These are phyloP conservation scores for Phortica okadai DNA, from an alignment of 2,888 invertebrate species.

Conservation along the genomic window DNA sequence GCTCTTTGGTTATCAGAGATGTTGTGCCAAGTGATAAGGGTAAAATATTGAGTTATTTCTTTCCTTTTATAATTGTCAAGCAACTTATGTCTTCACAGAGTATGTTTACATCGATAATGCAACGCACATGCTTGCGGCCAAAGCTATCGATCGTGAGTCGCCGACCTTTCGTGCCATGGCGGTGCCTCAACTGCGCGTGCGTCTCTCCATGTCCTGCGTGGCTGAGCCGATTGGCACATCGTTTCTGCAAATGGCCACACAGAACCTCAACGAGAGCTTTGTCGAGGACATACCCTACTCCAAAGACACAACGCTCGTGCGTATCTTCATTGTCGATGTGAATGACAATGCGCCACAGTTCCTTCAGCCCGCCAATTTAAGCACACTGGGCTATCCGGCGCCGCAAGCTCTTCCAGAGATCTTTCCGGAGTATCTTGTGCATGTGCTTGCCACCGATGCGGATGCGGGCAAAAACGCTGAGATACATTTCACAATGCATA, in stretches of 20 bases:
- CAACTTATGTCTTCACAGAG: conserved; percentile 44
- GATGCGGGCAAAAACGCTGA: conserved; percentile 60
- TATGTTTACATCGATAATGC: conserved; percentile 54
- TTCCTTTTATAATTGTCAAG: neutral
- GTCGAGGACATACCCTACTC: conserved; percentile 54
- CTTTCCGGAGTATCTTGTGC: conserved; percentile 55
- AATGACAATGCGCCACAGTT: conserved; percentile 65
- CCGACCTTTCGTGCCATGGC: conserved; percentile 49
- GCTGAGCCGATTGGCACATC: neutral
- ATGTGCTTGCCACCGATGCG: conserved; percentile 56
- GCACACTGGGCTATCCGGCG: conserved; percentile 59
- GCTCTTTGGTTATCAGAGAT: conserved; percentile 50
- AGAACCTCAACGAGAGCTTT: conserved; percentile 28
- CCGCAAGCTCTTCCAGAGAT: conserved; percentile 46
- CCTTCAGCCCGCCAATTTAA: conserved; percentile 41
- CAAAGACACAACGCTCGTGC: conserved; percentile 52
- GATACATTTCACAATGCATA: conserved; percentile 53
- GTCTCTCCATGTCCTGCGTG: conserved; percentile 52
- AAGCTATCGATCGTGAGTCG: conserved; percentile 60
- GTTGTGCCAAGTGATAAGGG: conserved; percentile 58
- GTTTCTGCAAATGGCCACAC: neutral
- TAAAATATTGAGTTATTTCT: conserved; percentile 36
- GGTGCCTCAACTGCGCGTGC: conserved; percentile 57
- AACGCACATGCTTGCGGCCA: conserved; percentile 54
- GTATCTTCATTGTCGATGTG: conserved; percentile 60